Evolutionary conservation across 2,888 invertebrate species (phyloP).

Genomic region (Limnephilus rhombicus): DNA sequence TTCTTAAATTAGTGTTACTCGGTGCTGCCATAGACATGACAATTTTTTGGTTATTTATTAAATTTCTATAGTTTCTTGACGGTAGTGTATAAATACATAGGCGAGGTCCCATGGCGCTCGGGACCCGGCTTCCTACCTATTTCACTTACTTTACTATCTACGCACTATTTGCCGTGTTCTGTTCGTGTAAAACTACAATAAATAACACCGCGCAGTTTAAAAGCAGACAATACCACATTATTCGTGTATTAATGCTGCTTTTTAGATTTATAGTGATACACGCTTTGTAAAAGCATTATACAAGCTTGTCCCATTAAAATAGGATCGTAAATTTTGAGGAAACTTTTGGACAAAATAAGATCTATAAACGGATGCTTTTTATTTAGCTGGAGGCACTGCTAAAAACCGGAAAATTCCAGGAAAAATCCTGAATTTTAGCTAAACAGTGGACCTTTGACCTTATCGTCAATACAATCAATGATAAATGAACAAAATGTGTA

Average conservation of each 20-base stretch:
- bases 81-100: too few relatives aligned
- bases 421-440: too few relatives aligned
- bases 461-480: too few relatives aligned
- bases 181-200: slow-evolving; percentile 28
- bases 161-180: not conserved
- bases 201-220: not conserved
- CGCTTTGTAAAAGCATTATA: not conserved
- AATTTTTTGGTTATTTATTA: too few relatives aligned
- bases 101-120: not conserved
- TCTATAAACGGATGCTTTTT: not conserved
- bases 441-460: too few relatives aligned
- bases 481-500: too few relatives aligned
- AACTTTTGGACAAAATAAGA: not conserved
- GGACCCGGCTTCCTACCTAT: not conserved
- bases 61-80: too few relatives aligned
- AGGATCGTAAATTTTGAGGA: not conserved
- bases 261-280: slow-evolving; percentile 8
- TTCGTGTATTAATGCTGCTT: not conserved
- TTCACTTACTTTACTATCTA: not conserved
- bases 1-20: too few relatives aligned
- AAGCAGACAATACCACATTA: slow-evolving; percentile 3
- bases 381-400: too few relatives aligned
- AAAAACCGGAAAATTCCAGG: too few relatives aligned
- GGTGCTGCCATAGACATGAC: too few relatives aligned
- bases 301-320: not conserved